Percentiles rank a stretch among this genome's conserved stretches.
phyloP scores from a whole-genome alignment of 2,888 invertebrate genomes.

The Eupithecia abbreviata region DNA sequence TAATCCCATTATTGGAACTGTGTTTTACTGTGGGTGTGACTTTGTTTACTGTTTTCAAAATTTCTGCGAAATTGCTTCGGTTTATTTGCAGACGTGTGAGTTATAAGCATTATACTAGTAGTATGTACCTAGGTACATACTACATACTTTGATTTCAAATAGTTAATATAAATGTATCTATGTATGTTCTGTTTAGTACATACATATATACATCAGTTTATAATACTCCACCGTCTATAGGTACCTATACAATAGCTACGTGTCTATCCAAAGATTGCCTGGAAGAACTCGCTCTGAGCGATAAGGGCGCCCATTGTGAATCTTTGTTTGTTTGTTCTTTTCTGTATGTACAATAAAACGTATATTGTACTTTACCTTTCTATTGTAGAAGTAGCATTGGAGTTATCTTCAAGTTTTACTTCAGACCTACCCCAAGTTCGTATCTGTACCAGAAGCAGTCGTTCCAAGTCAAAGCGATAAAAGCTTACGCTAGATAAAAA shows the following conservation, averaged over 20 bases:
- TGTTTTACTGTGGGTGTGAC: conserved; percentile 40
- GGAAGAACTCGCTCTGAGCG: no score
- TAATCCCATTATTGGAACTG: conserved; percentile 73
- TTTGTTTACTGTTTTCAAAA: conserved; percentile 37
- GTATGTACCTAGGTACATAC: neutral
- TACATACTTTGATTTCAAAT: no score
- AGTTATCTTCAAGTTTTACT: conserved; percentile 2
- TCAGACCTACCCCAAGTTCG: conserved; percentile 9
- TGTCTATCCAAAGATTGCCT: no score
- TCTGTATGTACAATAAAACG: no score
- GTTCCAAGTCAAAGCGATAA: conserved; percentile 16
- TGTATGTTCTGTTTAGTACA: no score
- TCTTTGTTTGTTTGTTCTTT: no score
- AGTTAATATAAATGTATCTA: no score
- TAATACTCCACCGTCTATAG: no score
- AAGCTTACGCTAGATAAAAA: conserved; percentile 16
- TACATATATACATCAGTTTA: no score
- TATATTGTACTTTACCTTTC: no score
- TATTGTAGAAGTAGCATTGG: neutral
- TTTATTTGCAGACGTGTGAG: neutral
- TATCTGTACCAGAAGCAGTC: neutral
- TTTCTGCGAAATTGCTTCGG: conserved; percentile 16
- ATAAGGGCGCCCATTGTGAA: no score
- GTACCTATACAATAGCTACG: no score
- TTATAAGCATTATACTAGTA: neutral